These are phyloP conservation scores for Tenthredo scrophulariae DNA, from an alignment of 2,888 invertebrate species.

Conservation along the genomic window DNA sequence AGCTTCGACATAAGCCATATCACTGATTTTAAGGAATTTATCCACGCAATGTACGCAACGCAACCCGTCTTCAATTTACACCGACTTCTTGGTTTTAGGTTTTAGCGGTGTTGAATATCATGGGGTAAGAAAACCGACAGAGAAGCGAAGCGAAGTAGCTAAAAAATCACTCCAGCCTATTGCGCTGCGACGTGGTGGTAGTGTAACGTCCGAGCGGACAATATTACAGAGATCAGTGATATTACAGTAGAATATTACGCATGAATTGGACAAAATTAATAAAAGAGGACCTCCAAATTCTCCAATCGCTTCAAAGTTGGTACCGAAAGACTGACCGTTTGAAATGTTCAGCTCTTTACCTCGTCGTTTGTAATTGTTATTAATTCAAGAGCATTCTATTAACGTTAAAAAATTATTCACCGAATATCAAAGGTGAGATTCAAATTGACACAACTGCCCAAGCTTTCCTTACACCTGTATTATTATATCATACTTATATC, in stretches of 20 bases:
- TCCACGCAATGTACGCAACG: not conserved
- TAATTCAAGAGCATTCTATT: not conserved
- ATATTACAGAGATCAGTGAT: too few relatives aligned
- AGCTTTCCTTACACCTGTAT: not conserved
- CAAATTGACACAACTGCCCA: not conserved
- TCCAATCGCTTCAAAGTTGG: not conserved
- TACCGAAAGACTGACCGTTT: not conserved
- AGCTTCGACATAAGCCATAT: constrained; percentile 45
- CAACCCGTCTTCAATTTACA: not conserved
- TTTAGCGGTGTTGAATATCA: not conserved
- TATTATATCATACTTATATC: not conserved
- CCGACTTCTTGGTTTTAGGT: not conserved
- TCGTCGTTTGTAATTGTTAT: constrained; percentile 6
- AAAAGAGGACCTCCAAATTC: not conserved
- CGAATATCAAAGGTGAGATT: not conserved
- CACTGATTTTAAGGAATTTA: not conserved
- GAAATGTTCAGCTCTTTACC: not conserved
- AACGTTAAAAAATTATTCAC: not conserved
- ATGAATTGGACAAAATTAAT: not conserved
- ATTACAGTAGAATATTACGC: too few relatives aligned
- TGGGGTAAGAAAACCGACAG: not conserved
- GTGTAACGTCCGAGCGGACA: too few relatives aligned
- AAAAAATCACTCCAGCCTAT: not conserved
- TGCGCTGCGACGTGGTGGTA: not conserved
- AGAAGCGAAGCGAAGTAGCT: not conserved